Evolutionary conservation across 2,888 invertebrate genomes (phyloP).

Genomic region (Philereme transversata): DNA sequence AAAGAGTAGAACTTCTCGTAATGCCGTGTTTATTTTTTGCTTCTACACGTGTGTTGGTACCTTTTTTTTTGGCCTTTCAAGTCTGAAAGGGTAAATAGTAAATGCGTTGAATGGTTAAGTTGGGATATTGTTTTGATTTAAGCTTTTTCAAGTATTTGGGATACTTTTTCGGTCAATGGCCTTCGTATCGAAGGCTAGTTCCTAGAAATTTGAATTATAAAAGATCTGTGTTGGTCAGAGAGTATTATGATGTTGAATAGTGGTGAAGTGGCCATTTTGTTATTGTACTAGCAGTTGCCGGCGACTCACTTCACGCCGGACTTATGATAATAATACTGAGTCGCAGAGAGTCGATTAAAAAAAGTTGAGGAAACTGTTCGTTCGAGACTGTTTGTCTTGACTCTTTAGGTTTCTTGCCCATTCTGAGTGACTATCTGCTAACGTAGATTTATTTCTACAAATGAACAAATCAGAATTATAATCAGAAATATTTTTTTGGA

Average conservation of each 20-base stretch:
- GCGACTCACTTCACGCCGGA: no score
- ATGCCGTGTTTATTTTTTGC: slow-evolving; percentile 51
- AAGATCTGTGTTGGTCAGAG: slow-evolving; percentile 21
- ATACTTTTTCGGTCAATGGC: slow-evolving; percentile 27
- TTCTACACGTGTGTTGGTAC: slow-evolving; percentile 50
- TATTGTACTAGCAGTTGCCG: not conserved
- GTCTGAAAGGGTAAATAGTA: slow-evolving; percentile 56
- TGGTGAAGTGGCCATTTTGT: slow-evolving; percentile 14
- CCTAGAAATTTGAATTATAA: slow-evolving; percentile 30
- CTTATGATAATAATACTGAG: no score
- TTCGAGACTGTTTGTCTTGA: no score
- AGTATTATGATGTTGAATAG: slow-evolving; percentile 22
- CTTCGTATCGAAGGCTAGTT: slow-evolving; percentile 20
- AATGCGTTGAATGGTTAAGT: slow-evolving; percentile 46
- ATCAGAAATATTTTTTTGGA: no score
- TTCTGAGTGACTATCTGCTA: no score
- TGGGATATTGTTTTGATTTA: slow-evolving; percentile 44
- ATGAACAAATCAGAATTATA: no score
- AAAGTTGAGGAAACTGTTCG: no score
- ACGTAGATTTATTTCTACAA: no score
- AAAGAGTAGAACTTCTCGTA: slow-evolving; percentile 34
- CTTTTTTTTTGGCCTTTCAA: slow-evolving; percentile 49
- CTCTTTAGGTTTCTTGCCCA: no score
- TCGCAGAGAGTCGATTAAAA: no score
- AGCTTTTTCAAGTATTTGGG: slow-evolving; percentile 31